Conservation (phyloP, 2,888 invertebrate species). For the Hetaerina titia region DNA sequence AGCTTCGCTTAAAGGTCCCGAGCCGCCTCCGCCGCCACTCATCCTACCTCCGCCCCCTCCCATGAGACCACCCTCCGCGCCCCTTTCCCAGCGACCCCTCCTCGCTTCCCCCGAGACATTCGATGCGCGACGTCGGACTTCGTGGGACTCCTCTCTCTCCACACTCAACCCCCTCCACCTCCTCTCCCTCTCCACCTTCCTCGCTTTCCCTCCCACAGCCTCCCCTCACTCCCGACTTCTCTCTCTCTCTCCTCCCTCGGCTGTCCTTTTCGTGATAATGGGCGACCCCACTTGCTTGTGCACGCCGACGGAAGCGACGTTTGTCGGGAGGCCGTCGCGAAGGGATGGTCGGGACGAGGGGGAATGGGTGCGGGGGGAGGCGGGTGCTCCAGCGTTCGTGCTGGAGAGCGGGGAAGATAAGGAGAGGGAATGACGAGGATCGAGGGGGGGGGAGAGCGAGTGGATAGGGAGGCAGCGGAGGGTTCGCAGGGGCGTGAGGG, state of each 20-base stretch:
- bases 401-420: background rate
- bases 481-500: background rate
- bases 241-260: background rate
- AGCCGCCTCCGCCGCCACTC: slow-evolving; percentile 11
- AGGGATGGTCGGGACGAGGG: background rate
- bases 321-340: slow-evolving; percentile 34
- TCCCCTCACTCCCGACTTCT: background rate
- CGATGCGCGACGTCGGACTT: background rate
- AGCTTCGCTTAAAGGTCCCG: slow-evolving; percentile 32
- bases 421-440: background rate
- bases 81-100: background rate
- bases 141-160: slow-evolving; percentile 2
- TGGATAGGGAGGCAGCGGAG: background rate
- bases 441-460: background rate
- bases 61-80: background rate
- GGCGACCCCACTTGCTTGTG: slow-evolving; percentile 59
- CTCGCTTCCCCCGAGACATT: slow-evolving; percentile 7
- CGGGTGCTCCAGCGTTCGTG: slow-evolving; percentile 68
- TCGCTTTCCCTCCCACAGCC: background rate
- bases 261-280: slow-evolving; percentile 46
- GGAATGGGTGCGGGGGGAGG: background rate
- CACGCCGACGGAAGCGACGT: slow-evolving; percentile 45
- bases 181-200: background rate
- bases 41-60: background rate
- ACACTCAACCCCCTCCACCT: background rate